Percentiles rank a stretch among this genome's conserved stretches.
Conservation (phyloP, 2,113 vertebrate species). For the Opisthocomus hoazin region DNA sequence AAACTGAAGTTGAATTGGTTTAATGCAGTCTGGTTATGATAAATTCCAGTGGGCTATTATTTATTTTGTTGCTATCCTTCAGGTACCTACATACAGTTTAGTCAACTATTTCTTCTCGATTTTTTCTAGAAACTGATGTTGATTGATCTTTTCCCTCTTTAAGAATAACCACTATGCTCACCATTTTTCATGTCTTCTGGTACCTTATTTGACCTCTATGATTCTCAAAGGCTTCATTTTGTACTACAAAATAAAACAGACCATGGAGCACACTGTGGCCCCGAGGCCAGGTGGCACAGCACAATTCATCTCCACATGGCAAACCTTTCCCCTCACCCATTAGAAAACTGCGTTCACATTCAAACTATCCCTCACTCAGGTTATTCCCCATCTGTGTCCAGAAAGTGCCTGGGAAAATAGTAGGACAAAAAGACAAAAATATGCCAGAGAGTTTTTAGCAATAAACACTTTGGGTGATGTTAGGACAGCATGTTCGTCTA, state of each 20-base stretch:
- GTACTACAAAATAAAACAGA: not conserved
- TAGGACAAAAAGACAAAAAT: not conserved
- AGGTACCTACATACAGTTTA: not conserved
- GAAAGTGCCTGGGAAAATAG: not conserved
- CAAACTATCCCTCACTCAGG: not conserved
- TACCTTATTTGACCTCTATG: not conserved
- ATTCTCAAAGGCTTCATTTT: not conserved
- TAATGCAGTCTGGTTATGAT: not conserved
- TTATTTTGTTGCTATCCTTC: not conserved
- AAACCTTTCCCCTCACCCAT: not conserved
- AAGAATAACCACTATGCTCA: not conserved
- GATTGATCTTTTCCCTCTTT: not conserved
- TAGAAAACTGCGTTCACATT: not conserved
- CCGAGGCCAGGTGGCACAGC: not conserved
- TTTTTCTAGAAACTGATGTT: not conserved
- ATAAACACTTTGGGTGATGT: not conserved
- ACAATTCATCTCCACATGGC: not conserved
- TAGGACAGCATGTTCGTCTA: not conserved
- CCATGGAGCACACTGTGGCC: not conserved
- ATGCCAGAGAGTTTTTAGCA: not conserved
- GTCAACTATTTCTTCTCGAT: not conserved
- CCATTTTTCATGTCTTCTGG: not conserved
- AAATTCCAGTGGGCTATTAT: not conserved
- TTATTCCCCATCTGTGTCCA: not conserved
- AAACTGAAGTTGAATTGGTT: not conserved